Base-by-base conservation (phyloP, 2,888 invertebrate species). In the Odiellus spinosus region DNA sequence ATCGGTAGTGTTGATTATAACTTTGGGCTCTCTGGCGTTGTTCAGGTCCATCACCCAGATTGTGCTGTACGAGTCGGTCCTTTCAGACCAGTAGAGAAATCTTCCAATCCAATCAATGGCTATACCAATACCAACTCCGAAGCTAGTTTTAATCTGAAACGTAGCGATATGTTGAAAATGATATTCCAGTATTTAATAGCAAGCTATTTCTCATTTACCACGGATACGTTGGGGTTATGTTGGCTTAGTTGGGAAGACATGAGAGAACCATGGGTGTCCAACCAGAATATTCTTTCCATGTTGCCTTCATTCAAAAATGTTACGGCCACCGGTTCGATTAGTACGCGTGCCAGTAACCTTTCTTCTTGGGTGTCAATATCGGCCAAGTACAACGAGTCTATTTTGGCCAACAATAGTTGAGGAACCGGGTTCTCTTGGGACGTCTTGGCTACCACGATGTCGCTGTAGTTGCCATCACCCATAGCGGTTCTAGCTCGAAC, bases 81-180 rank as follows among this genome's bases (percentile, higher is more conserved):
- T 60, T 64, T 85, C 85, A 0, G 80, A 73, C 77, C 85, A 87
- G 63, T 84, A 91, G 5, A 91, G 68, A 40, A 78, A 76, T 42
- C 87, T 73, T 42, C 81, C 77, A 39, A 91, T 75, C 91, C 91
- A 93, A 66, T 93, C 90, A 1, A 86, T 72, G 2, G 82, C 76
- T 20, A 91, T 66, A 50, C 81, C 77, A 10, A 74, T 64, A 0
- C 74, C 75, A 26, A 73, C 72, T n/a, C 62, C 11, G 73, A 68
- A 1, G 73, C 64, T 33, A 79, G 67, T 64, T 63, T 55, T 32
- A 11, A 52, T 42, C 47, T 48, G 42, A 35, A 48, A 42, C 15
- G n/a, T n/a, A n/a, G n/a, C n/a, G n/a, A n/a, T n/a, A n/a, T n/a
- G n/a, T n/a, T n/a, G n/a, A n/a, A n/a, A n/a, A n/a, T n/a, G n/a